A percentile compares a stretch with the other conserved stretches of the same genome.
Conservation (phyloP, 1,140 invertebrate genomes). For the Microplitis mediator region DNA sequence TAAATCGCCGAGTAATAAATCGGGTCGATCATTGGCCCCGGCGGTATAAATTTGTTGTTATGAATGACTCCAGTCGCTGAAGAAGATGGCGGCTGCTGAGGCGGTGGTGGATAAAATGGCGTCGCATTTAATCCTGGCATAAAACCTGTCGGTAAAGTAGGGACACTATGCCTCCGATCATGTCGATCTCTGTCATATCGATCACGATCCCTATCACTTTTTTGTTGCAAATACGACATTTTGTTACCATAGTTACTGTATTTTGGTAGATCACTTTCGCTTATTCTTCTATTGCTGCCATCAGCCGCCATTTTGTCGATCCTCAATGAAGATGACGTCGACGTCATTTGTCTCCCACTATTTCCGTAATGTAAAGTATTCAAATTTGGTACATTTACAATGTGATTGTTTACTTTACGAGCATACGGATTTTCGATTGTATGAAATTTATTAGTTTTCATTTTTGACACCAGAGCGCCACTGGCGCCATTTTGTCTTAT, state of each 20-base stretch:
- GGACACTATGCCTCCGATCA: slow-evolving; percentile 47
- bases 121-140: slow-evolving; percentile 36
- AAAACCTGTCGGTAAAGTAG: slow-evolving; percentile 47
- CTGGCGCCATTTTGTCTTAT: neutral
- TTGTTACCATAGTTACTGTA: neutral
- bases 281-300: slow-evolving; percentile 36
- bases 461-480: slow-evolving; percentile 51
- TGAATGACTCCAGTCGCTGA: neutral
- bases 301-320: slow-evolving; percentile 12
- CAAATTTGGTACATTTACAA: slow-evolving; percentile 7
- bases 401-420: neutral
- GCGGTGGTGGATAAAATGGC: neutral
- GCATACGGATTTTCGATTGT: slow-evolving; percentile 7
- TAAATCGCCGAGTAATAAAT: slow-evolving; percentile 59
- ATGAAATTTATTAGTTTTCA: slow-evolving; percentile 43
- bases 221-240: slow-evolving; percentile 39
- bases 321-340: too few relatives aligned
- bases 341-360: neutral
- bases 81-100: neutral
- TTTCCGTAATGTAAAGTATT: neutral
- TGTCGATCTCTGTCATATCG: neutral
- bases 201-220: slow-evolving; percentile 34
- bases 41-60: slow-evolving; percentile 50
- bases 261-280: slow-evolving; percentile 45
- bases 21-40: slow-evolving; percentile 49